Percentiles rank a stretch among this genome's conserved stretches.
These are phyloP conservation scores for Chrysolina haemoptera DNA, from an alignment of 2,888 invertebrate genomes.

Conservation along the genomic window DNA sequence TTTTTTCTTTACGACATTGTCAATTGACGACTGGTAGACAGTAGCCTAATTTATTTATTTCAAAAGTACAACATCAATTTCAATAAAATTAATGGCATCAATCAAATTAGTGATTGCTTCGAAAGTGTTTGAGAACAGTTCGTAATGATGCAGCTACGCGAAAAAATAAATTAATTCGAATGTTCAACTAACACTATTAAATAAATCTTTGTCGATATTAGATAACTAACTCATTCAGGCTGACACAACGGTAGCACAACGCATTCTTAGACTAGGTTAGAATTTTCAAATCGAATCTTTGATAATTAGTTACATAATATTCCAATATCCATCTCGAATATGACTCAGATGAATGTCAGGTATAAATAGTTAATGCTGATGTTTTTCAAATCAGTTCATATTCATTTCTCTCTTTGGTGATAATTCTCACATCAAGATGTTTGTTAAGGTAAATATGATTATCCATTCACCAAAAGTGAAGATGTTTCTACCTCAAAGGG, in stretches of 20 bases:
- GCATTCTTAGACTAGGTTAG: not conserved
- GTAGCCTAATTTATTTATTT: no score
- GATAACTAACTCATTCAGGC: not conserved
- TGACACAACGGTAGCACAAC: not conserved
- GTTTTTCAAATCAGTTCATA: not conserved
- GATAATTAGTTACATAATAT: conserved; percentile 1
- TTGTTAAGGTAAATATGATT: not conserved
- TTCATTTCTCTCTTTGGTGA: conserved; percentile 2
- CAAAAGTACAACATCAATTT: no score
- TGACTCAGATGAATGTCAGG: conserved; percentile 4
- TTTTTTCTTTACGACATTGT: no score
- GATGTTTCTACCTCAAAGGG: no score
- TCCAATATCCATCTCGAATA: not conserved
- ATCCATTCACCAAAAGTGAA: no score
- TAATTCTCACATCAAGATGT: not conserved
- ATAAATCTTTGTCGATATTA: not conserved
- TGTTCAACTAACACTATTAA: not conserved
- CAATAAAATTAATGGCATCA: no score
- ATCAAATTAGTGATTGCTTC: no score
- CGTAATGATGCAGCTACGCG: not conserved
- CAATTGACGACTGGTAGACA: no score
- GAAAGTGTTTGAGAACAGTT: no score
- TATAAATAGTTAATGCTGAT: not conserved
- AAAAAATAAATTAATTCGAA: not conserved
- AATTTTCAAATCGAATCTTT: not conserved